phyloP scores from a whole-genome alignment of 1,140 invertebrate species.

The Monomorium pharaonis region DNA sequence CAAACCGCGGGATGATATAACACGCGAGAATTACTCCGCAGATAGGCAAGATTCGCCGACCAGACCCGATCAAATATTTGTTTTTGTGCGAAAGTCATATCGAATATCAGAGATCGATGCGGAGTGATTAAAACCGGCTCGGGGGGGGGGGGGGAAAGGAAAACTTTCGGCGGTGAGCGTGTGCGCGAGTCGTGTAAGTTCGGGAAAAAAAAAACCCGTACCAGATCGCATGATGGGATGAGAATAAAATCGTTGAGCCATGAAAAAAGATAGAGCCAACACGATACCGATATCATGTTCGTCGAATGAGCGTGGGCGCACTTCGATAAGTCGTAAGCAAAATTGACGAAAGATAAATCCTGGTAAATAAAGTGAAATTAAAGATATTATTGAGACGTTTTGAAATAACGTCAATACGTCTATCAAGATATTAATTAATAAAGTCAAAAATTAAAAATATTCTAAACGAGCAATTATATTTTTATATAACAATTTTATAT shows the following conservation, averaged over 20 bases:
- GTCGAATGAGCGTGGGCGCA: neutral
- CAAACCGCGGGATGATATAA: conserved; percentile 23
- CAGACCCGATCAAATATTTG: conserved; percentile 54
- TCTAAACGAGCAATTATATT: neutral
- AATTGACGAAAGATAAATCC: conserved; percentile 24
- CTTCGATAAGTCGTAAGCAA: neutral
- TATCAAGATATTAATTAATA: neutral
- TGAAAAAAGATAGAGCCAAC: conserved; percentile 3
- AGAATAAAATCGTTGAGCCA: conserved; percentile 21
- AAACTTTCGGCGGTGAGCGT: neutral
- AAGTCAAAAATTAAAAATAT: neutral
- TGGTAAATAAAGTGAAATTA: neutral
- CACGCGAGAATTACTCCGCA: conserved; percentile 27
- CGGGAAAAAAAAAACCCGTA: neutral
- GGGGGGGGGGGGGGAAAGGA: neutral
- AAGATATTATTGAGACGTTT: neutral
- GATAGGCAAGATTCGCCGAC: conserved; percentile 29
- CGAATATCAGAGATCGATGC: conserved; percentile 30
- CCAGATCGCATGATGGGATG: conserved; percentile 15
- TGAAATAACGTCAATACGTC: neutral
- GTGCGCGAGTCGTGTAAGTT: neutral
- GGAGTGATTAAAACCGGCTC: conserved; percentile 39
- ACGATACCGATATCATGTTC: conserved; percentile 7
- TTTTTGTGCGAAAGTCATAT: conserved; percentile 51
- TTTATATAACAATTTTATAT: neutral